phyloP scores from a whole-genome alignment of 1,140 invertebrate genomes.

The Drosophila paulistorum region DNA sequence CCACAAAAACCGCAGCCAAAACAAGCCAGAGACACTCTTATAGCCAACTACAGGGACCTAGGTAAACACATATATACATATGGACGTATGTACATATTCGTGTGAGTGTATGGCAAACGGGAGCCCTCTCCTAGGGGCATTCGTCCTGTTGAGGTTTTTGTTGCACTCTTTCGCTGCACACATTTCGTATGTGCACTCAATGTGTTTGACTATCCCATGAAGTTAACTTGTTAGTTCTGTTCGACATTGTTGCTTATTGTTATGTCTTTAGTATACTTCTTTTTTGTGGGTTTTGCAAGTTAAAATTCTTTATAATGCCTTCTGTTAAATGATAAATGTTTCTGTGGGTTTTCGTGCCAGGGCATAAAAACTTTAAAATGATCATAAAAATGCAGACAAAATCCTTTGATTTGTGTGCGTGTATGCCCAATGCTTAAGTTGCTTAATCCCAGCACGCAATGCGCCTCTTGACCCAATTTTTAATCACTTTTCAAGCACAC shows the following conservation, averaged over 20 bases:
- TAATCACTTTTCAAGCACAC: conserved; percentile 76
- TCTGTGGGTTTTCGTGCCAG: conserved; percentile 10
- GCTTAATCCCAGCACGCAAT: conserved; percentile 72
- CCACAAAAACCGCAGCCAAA: conserved; percentile 66
- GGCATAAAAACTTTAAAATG: conserved; percentile 32
- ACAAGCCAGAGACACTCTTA: conserved; percentile 46
- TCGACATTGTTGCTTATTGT: conserved; percentile 31
- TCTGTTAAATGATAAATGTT: conserved; percentile 46
- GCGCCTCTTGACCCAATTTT: conserved; percentile 79
- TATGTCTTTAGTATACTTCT: conserved; percentile 46
- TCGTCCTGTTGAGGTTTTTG: conserved; percentile 2
- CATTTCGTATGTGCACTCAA: background rate
- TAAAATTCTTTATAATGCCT: conserved; percentile 47
- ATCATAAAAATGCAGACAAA: conserved; percentile 58
- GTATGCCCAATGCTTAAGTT: conserved; percentile 60
- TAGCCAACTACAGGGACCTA: background rate
- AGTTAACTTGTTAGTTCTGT: background rate
- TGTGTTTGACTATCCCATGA: background rate
- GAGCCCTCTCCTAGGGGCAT: background rate
- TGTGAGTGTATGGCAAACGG: background rate
- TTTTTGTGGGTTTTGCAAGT: conserved; percentile 56
- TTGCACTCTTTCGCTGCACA: background rate
- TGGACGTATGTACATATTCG: background rate
- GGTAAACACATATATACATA: background rate
- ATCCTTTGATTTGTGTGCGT: conserved; percentile 77